Base-by-base conservation (phyloP, 2,888 invertebrate genomes). In the Liopterus haemorrhoidalis region DNA sequence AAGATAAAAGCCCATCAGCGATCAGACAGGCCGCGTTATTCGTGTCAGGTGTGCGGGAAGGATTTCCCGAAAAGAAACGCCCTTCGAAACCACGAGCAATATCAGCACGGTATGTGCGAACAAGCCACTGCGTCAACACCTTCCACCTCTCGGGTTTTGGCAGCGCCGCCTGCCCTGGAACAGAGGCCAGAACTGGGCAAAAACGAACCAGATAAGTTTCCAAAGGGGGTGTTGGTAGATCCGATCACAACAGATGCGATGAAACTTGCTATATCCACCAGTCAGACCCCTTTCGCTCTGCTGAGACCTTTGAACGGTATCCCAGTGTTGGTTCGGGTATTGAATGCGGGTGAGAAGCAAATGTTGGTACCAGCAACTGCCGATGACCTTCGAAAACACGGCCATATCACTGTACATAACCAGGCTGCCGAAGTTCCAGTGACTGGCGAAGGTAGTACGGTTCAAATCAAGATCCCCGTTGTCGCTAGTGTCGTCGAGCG, bases 301-400 rank as follows among this genome's bases (percentile, higher is more conserved):
- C 65, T 83, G 38, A 79, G 81, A 53, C 81, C 82, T 9, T 72
- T 78, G 28, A 75, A 75, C 53, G 79, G 80, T 6, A 73, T 76
- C 43, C 81, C 83, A 1, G 79, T 82, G 1, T 65, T 85, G 33
- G 83, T 85, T 9, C 79, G 82, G 57, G 78, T 84, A 1, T 67
- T 79, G 40, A 73, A 77, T 52, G 74, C 76, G 12, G 64, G 63
- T 6, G 62, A 63, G 43, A 72, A 72, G 56, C 72, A 65, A 57
- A 76, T 82, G 73, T 61, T 84, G 53, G 79, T 82, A 5, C 82
- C 83, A 1, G 83, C 83, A 0, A 81, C 81, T 5, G 80, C 82
- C 2, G 82, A 82, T 56, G 83, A 83, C 63, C 66, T 83, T 25
- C 75, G 77, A 58, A 71, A 73, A 45, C 75, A 79, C 22, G 81